Percentiles rank a stretch among this genome's conserved stretches.
These are phyloP conservation scores for Silurus meridionalis DNA, from an alignment of 2,113 vertebrate species.

Conservation along the genomic window DNA sequence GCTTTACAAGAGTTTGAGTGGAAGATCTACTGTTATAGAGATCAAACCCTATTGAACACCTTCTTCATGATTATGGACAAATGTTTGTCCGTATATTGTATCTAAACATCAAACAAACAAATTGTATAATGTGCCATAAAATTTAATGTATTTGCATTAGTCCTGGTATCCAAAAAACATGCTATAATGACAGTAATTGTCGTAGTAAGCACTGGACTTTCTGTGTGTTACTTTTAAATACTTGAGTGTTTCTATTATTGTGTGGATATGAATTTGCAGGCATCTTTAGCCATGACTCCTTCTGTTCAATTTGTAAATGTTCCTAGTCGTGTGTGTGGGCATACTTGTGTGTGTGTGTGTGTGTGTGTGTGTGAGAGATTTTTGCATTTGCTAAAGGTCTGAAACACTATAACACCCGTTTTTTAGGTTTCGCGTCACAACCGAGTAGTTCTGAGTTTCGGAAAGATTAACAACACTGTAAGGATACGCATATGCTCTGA, in stretches of 20 bases:
- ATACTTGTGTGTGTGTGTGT: conserved; percentile 20
- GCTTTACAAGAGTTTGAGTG: no score
- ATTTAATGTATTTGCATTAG: background rate
- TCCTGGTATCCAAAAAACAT: background rate
- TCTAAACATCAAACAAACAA: background rate
- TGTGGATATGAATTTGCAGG: background rate
- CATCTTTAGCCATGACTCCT: no score
- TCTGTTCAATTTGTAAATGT: conserved; percentile 37
- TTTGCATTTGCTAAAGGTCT: conserved; percentile 30
- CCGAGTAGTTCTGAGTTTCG: conserved; percentile 12
- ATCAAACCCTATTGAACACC: no score
- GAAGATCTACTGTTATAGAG: no score
- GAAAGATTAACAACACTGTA: conserved; percentile 23
- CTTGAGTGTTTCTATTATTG: conserved; percentile 1
- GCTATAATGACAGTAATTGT: background rate
- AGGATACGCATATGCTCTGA: background rate
- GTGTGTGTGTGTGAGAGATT: background rate
- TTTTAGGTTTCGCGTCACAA: background rate
- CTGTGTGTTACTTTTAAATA: background rate
- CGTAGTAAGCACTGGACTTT: background rate
- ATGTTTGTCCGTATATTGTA: background rate
- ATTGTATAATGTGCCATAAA: background rate
- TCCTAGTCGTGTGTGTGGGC: conserved; percentile 16
- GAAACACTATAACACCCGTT: conserved; percentile 25
- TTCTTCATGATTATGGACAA: no score